A percentile compares a stretch with the other conserved stretches of the same genome.
These are phyloP conservation scores for Ifrita kowaldi DNA, from an alignment of 2,113 vertebrate species.

Conservation along the genomic window DNA sequence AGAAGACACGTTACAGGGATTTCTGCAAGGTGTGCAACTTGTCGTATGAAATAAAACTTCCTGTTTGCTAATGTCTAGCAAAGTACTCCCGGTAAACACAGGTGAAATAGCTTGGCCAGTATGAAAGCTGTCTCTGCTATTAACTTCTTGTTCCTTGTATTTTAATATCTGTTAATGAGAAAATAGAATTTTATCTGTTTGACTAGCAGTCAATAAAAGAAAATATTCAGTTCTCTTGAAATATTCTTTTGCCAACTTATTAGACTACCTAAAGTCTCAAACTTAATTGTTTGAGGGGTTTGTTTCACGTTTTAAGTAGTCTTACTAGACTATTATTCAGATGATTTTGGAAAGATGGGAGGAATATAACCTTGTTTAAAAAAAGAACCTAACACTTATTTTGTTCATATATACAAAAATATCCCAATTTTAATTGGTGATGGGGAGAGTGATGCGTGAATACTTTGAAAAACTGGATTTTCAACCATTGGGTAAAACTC, in stretches of 20 bases:
- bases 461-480: not conserved
- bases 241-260: not conserved
- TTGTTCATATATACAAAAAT: not conserved
- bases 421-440: not conserved
- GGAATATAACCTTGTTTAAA: not conserved
- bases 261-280: not conserved
- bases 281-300: not conserved
- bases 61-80: not conserved
- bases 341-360: not conserved
- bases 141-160: not conserved
- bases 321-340: not conserved
- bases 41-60: not conserved
- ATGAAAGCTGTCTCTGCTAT: not conserved
- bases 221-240: not conserved
- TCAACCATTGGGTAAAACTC: not conserved
- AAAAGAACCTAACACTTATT: not conserved
- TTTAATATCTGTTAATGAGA: not conserved
- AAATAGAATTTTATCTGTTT: not conserved
- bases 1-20: not conserved
- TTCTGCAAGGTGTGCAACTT: constrained; percentile 18
- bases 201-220: not conserved
- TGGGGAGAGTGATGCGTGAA: not conserved
- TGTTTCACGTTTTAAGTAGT: not conserved
- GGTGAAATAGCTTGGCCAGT: not conserved
- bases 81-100: not conserved